Evolutionary conservation across 2,113 vertebrate genomes (phyloP).

Genomic region (Plectropomus leopardus): DNA sequence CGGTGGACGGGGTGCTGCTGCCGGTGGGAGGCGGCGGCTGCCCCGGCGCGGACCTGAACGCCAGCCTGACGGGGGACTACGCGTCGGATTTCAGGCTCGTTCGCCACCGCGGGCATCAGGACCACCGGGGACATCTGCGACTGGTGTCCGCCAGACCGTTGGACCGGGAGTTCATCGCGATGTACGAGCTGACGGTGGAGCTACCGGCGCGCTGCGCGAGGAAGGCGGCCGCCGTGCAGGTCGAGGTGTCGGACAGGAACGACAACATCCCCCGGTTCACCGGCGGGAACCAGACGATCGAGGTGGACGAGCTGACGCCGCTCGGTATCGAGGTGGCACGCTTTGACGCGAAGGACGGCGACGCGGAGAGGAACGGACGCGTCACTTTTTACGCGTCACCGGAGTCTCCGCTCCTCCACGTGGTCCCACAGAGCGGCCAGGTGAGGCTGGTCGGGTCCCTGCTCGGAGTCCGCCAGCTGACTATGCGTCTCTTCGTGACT

Average conservation of each 20-base stretch:
- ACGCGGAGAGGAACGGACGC: slow-evolving; percentile 78
- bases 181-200: slow-evolving; percentile 76
- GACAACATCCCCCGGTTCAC: slow-evolving; percentile 82
- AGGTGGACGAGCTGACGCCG: slow-evolving; percentile 77
- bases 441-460: slow-evolving; percentile 82
- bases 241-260: slow-evolving; percentile 83
- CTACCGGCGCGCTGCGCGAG: slow-evolving; percentile 62
- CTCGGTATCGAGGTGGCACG: slow-evolving; percentile 78
- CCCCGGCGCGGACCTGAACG: slow-evolving; percentile 39
- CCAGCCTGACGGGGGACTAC: slow-evolving; percentile 71
- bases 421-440: slow-evolving; percentile 83
- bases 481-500: slow-evolving; percentile 71
- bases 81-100: slow-evolving; percentile 77
- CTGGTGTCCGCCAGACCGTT: slow-evolving; percentile 81
- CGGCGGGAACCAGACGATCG: slow-evolving; percentile 53
- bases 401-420: slow-evolving; percentile 75
- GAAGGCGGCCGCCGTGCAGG: slow-evolving; percentile 64
- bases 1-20: slow-evolving; percentile 73
- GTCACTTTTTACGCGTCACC: slow-evolving; percentile 79
- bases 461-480: slow-evolving; percentile 68
- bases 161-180: slow-evolving; percentile 82
- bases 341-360: slow-evolving; percentile 77
- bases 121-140: slow-evolving; percentile 43
- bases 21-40: slow-evolving; percentile 58
- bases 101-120: slow-evolving; percentile 38